Evolutionary conservation across 2,888 invertebrate genomes (phyloP).

Genomic region (Drosophila cognata): DNA sequence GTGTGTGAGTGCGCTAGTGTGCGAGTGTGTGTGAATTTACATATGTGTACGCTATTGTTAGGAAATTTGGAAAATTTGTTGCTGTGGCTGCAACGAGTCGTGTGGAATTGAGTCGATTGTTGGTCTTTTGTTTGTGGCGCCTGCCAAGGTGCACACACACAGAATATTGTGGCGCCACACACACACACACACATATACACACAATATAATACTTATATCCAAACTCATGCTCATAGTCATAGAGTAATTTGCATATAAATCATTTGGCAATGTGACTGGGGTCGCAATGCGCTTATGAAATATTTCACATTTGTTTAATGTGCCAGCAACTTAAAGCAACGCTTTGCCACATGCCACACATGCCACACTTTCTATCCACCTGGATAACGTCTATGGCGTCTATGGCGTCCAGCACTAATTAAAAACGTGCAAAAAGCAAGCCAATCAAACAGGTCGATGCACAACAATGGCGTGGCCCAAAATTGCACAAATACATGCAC

Average conservation of each 20-base stretch:
- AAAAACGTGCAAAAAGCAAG: constrained; percentile 78
- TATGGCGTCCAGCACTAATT: constrained; percentile 57
- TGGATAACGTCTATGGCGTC: constrained; percentile 5
- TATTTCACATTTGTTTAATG: constrained; percentile 67
- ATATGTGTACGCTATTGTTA: constrained; percentile 44
- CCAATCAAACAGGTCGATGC: constrained; percentile 80
- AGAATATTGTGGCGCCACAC: constrained; percentile 3
- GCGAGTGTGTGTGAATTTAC: not conserved
- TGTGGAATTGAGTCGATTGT: constrained; percentile 55
- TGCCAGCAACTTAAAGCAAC: constrained; percentile 56
- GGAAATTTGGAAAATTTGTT: constrained; percentile 55
- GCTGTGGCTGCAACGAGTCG: constrained; percentile 46
- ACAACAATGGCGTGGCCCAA: constrained; percentile 69
- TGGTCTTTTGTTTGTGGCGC: constrained; percentile 54
- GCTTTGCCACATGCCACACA: constrained; percentile 23
- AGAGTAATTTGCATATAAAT: constrained; percentile 72
- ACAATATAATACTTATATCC: constrained; percentile 14
- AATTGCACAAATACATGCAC: constrained; percentile 33
- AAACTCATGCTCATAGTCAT: constrained; percentile 34
- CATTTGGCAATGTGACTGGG: constrained; percentile 68
- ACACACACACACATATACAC: constrained; percentile 8
- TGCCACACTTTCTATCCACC: not conserved
- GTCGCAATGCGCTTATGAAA: constrained; percentile 76
- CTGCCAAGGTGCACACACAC: constrained; percentile 39
- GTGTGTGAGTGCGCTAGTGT: constrained; percentile 9